These are phyloP conservation scores for Danio albolineatus DNA, from an alignment of 2,797 vertebrate species.

Conservation along the genomic window DNA sequence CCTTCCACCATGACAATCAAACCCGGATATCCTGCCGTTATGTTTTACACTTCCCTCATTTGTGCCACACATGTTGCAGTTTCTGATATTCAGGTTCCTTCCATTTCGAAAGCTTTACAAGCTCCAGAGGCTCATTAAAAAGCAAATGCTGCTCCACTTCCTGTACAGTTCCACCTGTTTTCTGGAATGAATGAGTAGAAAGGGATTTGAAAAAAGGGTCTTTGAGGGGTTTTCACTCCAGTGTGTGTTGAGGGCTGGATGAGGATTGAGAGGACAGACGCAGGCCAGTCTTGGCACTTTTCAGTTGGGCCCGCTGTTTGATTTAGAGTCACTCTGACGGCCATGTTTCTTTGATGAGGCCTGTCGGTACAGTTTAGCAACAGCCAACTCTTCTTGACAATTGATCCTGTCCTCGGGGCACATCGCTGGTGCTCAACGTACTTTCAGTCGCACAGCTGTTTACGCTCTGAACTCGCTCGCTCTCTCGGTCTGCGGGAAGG, in stretches of 20 bases:
- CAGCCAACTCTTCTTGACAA: conserved; percentile 61
- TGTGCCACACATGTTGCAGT: conserved; percentile 75
- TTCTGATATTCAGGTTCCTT: conserved; percentile 50
- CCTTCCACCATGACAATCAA: conserved; percentile 54
- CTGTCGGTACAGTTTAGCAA: conserved; percentile 72
- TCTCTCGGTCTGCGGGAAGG: background rate
- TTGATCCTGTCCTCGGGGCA: conserved; percentile 65
- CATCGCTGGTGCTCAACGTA: conserved; percentile 21
- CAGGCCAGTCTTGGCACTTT: conserved; percentile 60
- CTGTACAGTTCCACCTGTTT: conserved; percentile 41
- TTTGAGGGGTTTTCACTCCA: conserved; percentile 19
- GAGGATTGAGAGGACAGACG: conserved; percentile 10
- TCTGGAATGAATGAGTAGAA: conserved; percentile 9
- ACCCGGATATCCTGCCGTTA: conserved; percentile 78
- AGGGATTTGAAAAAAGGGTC: background rate
- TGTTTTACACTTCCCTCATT: conserved; percentile 76
- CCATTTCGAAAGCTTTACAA: conserved; percentile 39
- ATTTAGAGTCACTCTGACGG: conserved; percentile 68
- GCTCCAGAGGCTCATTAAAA: conserved; percentile 49
- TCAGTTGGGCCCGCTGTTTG: conserved; percentile 69
- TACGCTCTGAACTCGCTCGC: conserved; percentile 24
- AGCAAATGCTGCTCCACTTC: conserved; percentile 40
- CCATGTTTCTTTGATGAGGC: conserved; percentile 79
- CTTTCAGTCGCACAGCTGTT: conserved; percentile 38
- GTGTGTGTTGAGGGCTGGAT: conserved; percentile 21